Base-by-base conservation (phyloP, 2,797 vertebrate species). In the Melanotaenia pygmaea region DNA sequence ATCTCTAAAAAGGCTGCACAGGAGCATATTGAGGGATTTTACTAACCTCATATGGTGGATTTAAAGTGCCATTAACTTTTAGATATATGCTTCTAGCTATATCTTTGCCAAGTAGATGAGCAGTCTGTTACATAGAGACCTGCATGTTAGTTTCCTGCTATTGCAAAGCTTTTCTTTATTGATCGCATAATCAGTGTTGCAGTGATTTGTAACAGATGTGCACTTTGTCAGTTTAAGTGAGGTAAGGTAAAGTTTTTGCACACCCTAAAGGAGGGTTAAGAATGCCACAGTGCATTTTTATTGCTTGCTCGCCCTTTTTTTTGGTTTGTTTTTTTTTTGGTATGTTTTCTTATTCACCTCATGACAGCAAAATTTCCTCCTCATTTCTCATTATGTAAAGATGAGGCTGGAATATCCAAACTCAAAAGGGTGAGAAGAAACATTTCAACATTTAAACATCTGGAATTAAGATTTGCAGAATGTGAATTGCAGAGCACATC, bases 191-290 rank as follows among this genome's bases (percentile, higher is more conserved):
- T 73, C 72, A 70, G 72, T 64, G 70, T 81, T 82, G 84, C 84
- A 77, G 75, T 78, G 45, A 84, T 79, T 79, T 86, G 67, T 76
- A 77, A 79, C 81, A 80, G 79, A 82, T 81, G 80, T 90, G 91
- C 91, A 93, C 90, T 88, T 85, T 70, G 76, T 86, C 80, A 81
- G 87, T 89, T 85, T 71, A 77, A 59, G 72, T 61, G 59, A 80
- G 63, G 60, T 69, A 24, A 20, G 65, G 73, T 76, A 57, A 70
- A 76, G 62, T 83, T 89, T 57, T 90, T 88, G 86, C 84, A 91
- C 86, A 87, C 45, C 58, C 30, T 77, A 67, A 73, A 77, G 59
- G 63, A 76, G 69, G 79, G 59, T 59, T 26, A 62, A 57, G 62
- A 79, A 79, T 74, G 75, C 77, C 69, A 64, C 50, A 7, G 59